Evolutionary conservation across 2,888 invertebrate species (phyloP).

Genomic region (Rapana venosa): DNA sequence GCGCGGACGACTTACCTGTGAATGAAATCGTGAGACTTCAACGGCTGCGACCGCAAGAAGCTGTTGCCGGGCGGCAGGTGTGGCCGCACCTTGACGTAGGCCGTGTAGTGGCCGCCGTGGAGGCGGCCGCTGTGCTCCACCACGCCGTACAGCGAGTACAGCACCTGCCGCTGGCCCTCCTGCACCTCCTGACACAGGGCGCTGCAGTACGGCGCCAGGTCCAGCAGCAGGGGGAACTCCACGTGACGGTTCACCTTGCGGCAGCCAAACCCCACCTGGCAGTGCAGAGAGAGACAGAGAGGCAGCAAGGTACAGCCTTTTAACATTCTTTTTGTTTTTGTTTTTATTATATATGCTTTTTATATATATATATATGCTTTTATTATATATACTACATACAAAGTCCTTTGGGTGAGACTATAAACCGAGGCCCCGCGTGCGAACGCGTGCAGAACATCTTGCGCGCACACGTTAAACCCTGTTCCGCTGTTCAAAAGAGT

Average conservation of each 20-base stretch:
- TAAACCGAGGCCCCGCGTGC: too few relatives aligned
- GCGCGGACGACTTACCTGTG: slow-evolving; percentile 49
- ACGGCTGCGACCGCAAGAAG: slow-evolving; percentile 62
- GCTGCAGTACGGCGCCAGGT: slow-evolving; percentile 92
- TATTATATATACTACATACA: too few relatives aligned
- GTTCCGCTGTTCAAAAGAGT: too few relatives aligned
- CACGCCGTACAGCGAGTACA: slow-evolving; percentile 95
- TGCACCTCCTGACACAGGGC: slow-evolving; percentile 81
- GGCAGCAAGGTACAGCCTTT: too few relatives aligned
- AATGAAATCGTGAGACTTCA: slow-evolving; percentile 61
- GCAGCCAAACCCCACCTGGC: slow-evolving; percentile 82
- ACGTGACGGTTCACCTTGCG: slow-evolving; percentile 92
- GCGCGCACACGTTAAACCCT: too few relatives aligned
- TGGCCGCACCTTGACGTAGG: slow-evolving; percentile 90
- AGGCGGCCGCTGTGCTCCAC: slow-evolving; percentile 96
- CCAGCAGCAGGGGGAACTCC: slow-evolving; percentile 90
- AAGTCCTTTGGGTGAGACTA: too few relatives aligned
- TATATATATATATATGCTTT: too few relatives aligned
- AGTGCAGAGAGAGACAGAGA: slow-evolving; percentile 27
- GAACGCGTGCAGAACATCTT: too few relatives aligned
- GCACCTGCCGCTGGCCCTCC: slow-evolving; percentile 83
- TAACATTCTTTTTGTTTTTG: too few relatives aligned
- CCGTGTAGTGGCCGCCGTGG: slow-evolving; percentile 94
- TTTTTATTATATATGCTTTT: too few relatives aligned
- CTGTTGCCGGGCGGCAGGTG: slow-evolving; percentile 62